These are phyloP conservation scores for Numenius phaeopus DNA, from an alignment of 2,797 vertebrate species.

Conservation along the genomic window DNA sequence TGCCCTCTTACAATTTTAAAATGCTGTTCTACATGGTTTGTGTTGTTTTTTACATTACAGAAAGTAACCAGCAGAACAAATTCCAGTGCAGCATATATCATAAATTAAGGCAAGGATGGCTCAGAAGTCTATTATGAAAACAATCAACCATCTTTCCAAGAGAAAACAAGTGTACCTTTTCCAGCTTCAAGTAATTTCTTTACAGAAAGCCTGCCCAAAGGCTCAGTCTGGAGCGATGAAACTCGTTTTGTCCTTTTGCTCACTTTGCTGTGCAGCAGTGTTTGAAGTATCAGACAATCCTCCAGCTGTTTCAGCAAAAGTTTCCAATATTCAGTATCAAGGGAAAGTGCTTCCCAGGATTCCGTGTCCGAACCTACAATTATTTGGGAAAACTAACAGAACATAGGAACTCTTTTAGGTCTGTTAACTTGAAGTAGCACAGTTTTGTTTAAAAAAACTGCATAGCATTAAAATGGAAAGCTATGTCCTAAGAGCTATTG, in stretches of 20 bases:
- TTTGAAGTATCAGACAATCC: conserved; percentile 94
- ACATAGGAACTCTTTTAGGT: not conserved
- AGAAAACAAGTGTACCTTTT: conserved; percentile 82
- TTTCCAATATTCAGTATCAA: conserved; percentile 95
- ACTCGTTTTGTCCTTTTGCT: conserved; percentile 53
- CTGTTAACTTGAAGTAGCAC: not conserved
- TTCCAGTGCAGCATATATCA: not conserved
- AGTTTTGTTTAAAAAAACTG: not conserved
- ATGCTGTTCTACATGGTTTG: not conserved
- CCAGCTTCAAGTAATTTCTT: conserved; percentile 91
- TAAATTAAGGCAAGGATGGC: not conserved
- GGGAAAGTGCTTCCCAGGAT: conserved; percentile 93
- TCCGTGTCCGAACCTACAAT: conserved; percentile 74
- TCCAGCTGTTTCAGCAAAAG: conserved; percentile 93
- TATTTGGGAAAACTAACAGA: conserved; percentile 77
- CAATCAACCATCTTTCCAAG: not conserved
- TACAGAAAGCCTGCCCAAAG: conserved; percentile 87
- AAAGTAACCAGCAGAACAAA: not conserved
- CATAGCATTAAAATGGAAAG: not conserved
- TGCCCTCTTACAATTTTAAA: not conserved
- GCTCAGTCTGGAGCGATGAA: conserved; percentile 78
- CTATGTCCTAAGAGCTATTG: not conserved
- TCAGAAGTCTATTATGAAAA: not conserved
- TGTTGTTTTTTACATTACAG: not conserved
- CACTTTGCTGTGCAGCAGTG: conserved; percentile 84